Evolutionary conservation across 2,113 vertebrate genomes (phyloP).

Genomic region (Stercorarius parasiticus): DNA sequence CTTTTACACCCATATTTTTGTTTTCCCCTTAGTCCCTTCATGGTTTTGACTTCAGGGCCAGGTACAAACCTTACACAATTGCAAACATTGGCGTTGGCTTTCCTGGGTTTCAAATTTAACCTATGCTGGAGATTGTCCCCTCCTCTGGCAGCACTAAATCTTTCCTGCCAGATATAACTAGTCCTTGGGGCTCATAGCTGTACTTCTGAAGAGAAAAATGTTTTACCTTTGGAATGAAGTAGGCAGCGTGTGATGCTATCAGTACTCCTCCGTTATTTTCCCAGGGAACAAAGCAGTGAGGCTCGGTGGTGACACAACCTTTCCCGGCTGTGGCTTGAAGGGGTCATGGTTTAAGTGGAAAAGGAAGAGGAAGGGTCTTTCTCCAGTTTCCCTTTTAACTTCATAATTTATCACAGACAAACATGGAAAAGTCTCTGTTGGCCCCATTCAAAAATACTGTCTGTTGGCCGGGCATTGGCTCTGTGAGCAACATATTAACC

Average conservation of each 20-base stretch:
- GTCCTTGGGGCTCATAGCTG: constrained; percentile 2
- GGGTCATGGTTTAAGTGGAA: background rate
- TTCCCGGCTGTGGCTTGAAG: background rate
- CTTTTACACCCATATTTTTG: background rate
- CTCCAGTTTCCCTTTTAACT: background rate
- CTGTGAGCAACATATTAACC: background rate
- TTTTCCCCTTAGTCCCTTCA: background rate
- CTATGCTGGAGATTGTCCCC: background rate
- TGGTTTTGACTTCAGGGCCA: background rate
- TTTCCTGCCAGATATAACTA: constrained; percentile 7
- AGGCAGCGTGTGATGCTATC: background rate
- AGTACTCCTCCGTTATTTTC: background rate
- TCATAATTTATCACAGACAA: background rate
- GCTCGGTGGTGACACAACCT: background rate
- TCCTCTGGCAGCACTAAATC: constrained; percentile 25
- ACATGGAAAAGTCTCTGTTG: background rate
- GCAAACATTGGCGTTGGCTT: background rate
- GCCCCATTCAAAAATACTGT: background rate
- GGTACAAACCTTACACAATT: background rate
- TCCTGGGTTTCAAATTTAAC: background rate
- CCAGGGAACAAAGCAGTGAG: background rate
- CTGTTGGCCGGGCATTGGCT: background rate
- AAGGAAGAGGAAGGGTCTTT: background rate
- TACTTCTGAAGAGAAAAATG: constrained; percentile 10
- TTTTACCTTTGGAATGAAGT: constrained; percentile 10